Base-by-base conservation (phyloP, 1,140 invertebrate species). In the Pseudoatta argentina region DNA sequence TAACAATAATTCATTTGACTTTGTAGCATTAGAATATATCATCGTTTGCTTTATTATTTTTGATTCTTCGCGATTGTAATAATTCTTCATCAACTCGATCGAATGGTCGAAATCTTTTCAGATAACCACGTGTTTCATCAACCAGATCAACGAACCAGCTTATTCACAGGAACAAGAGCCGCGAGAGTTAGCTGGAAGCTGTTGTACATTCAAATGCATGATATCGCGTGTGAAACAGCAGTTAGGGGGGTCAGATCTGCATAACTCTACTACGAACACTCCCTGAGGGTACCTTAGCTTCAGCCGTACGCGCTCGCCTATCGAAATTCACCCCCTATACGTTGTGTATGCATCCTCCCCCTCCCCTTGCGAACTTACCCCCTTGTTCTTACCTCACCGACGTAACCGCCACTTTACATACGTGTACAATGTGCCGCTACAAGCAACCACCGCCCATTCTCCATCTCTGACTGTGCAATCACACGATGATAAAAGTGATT, bases 191-290 rank as follows among this genome's bases (percentile, higher is more conserved):
- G 90, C 90, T 87, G 76, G 89, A 92, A 93, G 87, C 85, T 86
- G 88, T 88, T 91, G 73, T 93, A 92, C 89, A 93, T 93, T 94
- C 89, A 91, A 93, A 94, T 94, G 88, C 91, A 91, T 88, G 90
- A 91, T 93, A 93, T 94, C 91, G 93, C 93, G 92, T 94, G 93
- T 92, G 87, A 92, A 93, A 88, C 89, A 91, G 90, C 89, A 91
- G 93, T 94, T 94, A 93, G 86, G 87, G 44, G 71, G 88, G 87
- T 89, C 83, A 86, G 91, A 94, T 92, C 92, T 93, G 92, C 93
- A 94, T 94, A 94, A 93, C 93, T 94, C 90, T 86, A 79, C 88
- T 81, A 83, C 85, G 89, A 92, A 89, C 88, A 89, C 89, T 73
- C 89, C 82, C 79, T 27, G 57, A 83, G 79, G 88, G 86, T 89